Evolutionary conservation across 1,140 invertebrate genomes (phyloP), one percentile per base, ranked within the genome.

Genomic region (Carposina sasakii): DNA sequence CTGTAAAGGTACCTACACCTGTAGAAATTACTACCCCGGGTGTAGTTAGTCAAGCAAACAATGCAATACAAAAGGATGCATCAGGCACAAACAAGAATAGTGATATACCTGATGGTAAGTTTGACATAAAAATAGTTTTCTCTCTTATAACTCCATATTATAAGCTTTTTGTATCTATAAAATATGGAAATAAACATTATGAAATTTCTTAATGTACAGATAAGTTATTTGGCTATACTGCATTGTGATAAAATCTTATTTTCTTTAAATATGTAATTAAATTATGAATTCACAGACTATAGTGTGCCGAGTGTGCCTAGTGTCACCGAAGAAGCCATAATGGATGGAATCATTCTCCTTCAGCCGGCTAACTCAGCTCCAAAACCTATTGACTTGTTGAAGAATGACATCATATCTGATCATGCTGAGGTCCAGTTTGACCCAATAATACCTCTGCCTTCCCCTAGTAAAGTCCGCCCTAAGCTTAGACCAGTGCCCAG

Each of bases 401-500:
- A 84, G 30, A 81, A 65, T 71, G 77, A 81, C 28, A 81, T 84
- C 26, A 81, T 79, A 63, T 81, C 79, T 20, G 81, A 84, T 45
- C 71, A 76, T 69, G 81, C 72, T 43, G 76, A 78, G 62, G 81
- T 81, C 1, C 53, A 75, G 3, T 85, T 86, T 69, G 85, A 86
- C 45, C 85, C 85, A 2, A 86, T 86, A 49, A 71, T 86, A 17
- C 85, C 83, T 16, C 39, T 86, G 22, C 85, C 85, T 3, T 82
- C 81, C 2, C 77, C 77, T 3, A 76, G 68, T 30, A 86, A 85
- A 64, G 71, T 84, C 6, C 53, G 85, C 3, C 77, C 76, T 0
- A 86, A 86, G 42, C 60, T 86, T 1, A 57, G 70, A 8, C 85
- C 85, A n/a, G 71, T 65, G n/a, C 85, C 85, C n/a, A 67, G 81